A percentile compares a stretch with the other conserved stretches of the same genome.
phyloP scores from a whole-genome alignment of 2,797 vertebrate species.

The Sebastiscus tertius region DNA sequence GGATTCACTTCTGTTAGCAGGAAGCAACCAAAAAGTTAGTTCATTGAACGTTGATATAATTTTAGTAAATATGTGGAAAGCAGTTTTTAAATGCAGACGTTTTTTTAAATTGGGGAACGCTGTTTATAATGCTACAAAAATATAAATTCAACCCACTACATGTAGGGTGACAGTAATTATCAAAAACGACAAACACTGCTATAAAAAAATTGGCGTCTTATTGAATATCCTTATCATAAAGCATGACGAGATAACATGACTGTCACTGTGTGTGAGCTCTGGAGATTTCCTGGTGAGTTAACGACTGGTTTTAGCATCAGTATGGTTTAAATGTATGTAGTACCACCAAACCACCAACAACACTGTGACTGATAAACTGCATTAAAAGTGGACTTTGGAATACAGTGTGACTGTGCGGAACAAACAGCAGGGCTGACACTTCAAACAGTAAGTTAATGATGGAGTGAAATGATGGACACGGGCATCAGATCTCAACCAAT shows the following conservation, averaged over 20 bases:
- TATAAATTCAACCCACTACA: constrained; percentile 32
- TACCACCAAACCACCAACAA: background rate
- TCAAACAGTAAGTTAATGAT: constrained; percentile 1
- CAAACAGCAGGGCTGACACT: background rate
- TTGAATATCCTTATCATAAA: background rate
- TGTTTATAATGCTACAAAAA: constrained; percentile 50
- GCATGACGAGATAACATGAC: background rate
- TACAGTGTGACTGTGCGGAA: constrained; percentile 6
- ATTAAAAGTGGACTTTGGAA: constrained; percentile 29
- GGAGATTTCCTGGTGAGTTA: background rate
- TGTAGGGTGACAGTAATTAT: constrained; percentile 2
- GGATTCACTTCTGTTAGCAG: background rate
- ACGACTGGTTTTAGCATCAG: background rate
- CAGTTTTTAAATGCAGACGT: constrained; percentile 23
- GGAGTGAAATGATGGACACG: background rate
- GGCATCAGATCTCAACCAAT: background rate
- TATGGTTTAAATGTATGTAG: background rate
- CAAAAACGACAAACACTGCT: constrained; percentile 13
- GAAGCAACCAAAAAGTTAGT: background rate
- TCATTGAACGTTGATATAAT: background rate
- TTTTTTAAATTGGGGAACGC: constrained; percentile 4
- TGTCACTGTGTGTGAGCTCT: background rate
- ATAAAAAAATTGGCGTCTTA: constrained; percentile 12
- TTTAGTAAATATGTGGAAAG: constrained; percentile 16
- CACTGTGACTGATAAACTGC: constrained; percentile 9